phyloP scores from a whole-genome alignment of 64 coral and sea anemone genomes.

The Stichodactyla mertensii region DNA sequence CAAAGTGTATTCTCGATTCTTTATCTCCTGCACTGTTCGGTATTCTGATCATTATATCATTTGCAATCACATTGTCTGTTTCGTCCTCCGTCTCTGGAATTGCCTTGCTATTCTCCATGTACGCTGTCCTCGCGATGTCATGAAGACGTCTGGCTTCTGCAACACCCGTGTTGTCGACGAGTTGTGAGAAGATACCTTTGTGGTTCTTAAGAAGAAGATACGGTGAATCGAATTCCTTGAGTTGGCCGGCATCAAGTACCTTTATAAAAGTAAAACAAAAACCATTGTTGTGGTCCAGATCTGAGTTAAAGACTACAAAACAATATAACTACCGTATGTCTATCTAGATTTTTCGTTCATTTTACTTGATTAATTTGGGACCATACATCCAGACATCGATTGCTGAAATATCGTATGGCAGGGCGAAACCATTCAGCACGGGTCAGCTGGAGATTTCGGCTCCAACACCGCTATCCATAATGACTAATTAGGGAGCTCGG shows the following conservation, averaged over 20 bases:
- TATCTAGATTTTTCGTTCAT: too few species aligned
- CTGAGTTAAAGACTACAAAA: too few species aligned
- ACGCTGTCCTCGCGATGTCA: slow-evolving; percentile 2
- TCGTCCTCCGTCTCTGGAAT: neutral
- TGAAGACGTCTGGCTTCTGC: slow-evolving; percentile 11
- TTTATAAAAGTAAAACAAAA: neutral
- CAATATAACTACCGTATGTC: too few species aligned
- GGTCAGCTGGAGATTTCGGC: too few species aligned
- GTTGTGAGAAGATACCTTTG: neutral
- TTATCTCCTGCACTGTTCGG: neutral
- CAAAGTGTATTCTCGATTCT: neutral
- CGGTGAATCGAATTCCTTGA: slow-evolving; percentile 43
- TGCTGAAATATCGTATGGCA: too few species aligned
- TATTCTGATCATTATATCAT: neutral
- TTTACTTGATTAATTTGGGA: too few species aligned
- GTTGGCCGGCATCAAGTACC: slow-evolving; percentile 51
- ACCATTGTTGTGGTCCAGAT: neutral
- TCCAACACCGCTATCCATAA: too few species aligned
- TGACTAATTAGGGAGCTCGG: too few species aligned
- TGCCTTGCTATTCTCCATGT: neutral
- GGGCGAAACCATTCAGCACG: too few species aligned
- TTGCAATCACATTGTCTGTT: neutral
- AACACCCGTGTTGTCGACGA: slow-evolving; percentile 3
- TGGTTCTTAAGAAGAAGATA: slow-evolving; percentile 34
- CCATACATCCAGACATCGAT: too few species aligned